A percentile compares a stretch with the other conserved stretches of the same genome.
Evolutionary conservation across 1,140 invertebrate species (phyloP).

Genomic region (Caenorhabditis tropicalis): DNA sequence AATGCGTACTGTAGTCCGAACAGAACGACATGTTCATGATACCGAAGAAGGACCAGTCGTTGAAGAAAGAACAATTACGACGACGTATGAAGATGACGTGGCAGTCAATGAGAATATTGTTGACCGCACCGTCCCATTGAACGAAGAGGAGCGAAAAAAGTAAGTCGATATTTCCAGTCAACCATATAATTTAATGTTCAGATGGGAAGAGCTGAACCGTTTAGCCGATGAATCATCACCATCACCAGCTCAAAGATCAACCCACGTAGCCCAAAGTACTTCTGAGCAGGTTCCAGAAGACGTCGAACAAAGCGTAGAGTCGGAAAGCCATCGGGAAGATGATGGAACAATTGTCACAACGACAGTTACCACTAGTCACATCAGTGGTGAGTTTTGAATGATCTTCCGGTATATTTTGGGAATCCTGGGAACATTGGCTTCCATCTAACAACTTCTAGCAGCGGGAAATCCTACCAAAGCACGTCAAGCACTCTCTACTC

Average conservation of each 20-base stretch:
- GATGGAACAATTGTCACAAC: slow-evolving; percentile 60
- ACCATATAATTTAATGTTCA: neutral
- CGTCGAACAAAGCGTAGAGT: slow-evolving; percentile 47
- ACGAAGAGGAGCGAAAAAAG: slow-evolving; percentile 65
- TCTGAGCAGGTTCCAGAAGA: slow-evolving; percentile 52
- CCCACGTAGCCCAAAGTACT: neutral
- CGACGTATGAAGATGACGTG: slow-evolving; percentile 63
- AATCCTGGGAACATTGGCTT: neutral
- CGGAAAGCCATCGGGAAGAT: slow-evolving; percentile 57
- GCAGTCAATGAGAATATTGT: slow-evolving; percentile 61
- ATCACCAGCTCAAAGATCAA: slow-evolving; percentile 3
- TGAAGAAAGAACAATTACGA: slow-evolving; percentile 67
- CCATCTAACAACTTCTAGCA: neutral
- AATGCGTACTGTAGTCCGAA: slow-evolving; percentile 55
- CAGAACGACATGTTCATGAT: slow-evolving; percentile 59
- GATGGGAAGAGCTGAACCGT: slow-evolving; percentile 51
- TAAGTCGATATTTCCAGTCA: slow-evolving; percentile 44
- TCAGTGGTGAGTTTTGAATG: neutral
- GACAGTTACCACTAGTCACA: slow-evolving; percentile 52
- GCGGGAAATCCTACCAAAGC: neutral
- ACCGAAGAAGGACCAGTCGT: slow-evolving; percentile 65
- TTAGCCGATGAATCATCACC: slow-evolving; percentile 44
- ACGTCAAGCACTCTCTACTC: neutral
- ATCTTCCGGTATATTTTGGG: neutral
- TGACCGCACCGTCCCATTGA: slow-evolving; percentile 63